Conservation (phyloP, 2,113 vertebrate genomes). For the Eubucco bourcierii region DNA sequence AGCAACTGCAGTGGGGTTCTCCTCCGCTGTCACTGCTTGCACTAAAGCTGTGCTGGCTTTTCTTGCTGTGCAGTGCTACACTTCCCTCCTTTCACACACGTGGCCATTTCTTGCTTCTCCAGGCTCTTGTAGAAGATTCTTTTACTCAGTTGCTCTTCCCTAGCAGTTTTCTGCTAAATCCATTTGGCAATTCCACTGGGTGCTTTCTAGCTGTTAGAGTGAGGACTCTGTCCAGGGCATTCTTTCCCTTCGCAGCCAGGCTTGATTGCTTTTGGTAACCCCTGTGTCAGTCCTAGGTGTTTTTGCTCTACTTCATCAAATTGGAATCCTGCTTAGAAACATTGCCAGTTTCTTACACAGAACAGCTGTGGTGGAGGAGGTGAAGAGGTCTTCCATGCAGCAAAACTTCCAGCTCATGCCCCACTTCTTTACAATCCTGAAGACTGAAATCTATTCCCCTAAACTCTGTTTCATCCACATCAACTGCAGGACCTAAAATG, state of each 20-base stretch:
- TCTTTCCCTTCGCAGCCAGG: background rate
- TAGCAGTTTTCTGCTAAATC: background rate
- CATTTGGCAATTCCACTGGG: background rate
- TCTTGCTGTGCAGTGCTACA: background rate
- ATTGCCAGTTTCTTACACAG: background rate
- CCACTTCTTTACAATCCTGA: background rate
- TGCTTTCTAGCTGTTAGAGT: background rate
- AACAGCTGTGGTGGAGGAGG: background rate
- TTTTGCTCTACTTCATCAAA: background rate
- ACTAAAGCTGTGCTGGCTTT: background rate
- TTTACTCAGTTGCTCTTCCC: background rate
- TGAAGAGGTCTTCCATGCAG: background rate
- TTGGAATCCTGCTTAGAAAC: background rate
- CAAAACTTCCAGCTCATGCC: background rate
- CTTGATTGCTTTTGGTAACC: constrained; percentile 22
- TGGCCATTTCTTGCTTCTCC: background rate
- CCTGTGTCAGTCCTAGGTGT: background rate
- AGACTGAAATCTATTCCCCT: background rate
- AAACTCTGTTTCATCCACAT: background rate
- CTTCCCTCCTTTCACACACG: background rate
- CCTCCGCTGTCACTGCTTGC: background rate
- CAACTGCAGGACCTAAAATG: background rate
- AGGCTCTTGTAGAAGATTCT: background rate
- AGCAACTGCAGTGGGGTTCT: background rate
- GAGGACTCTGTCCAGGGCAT: background rate